phyloP scores from a whole-genome alignment of 2,888 invertebrate species.

The Nomada ferruginata region DNA sequence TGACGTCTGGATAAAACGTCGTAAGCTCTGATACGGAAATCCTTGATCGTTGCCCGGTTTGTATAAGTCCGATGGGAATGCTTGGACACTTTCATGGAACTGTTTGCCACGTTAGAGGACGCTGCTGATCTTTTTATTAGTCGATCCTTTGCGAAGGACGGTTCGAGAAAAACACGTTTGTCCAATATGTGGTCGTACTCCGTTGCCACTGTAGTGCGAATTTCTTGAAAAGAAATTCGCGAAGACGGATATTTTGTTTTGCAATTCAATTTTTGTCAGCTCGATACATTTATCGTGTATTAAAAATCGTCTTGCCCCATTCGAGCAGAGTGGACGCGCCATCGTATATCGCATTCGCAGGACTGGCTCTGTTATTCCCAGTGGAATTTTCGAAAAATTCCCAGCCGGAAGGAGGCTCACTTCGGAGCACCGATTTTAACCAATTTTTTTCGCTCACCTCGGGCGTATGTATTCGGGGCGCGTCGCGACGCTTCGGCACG shows the following conservation, averaged over 20 bases:
- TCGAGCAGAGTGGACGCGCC: background rate
- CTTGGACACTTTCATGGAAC: too few species aligned
- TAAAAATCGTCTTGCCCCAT: constrained; percentile 20
- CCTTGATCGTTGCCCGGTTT: too few species aligned
- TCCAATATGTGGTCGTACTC: too few species aligned
- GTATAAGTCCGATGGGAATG: too few species aligned
- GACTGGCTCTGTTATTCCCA: constrained; percentile 1
- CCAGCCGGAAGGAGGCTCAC: constrained; percentile 19
- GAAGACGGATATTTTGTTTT: background rate
- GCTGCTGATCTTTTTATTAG: too few species aligned
- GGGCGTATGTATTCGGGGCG: constrained; percentile 19
- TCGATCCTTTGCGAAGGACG: too few species aligned
- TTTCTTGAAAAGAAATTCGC: too few species aligned
- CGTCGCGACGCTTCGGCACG: constrained; percentile 22
- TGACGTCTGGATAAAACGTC: constrained; percentile 33
- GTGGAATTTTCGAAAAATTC: constrained; percentile 9
- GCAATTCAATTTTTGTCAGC: constrained; percentile 9
- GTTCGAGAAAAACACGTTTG: too few species aligned
- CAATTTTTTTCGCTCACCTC: background rate
- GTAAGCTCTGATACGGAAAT: too few species aligned
- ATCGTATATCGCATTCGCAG: constrained; percentile 11
- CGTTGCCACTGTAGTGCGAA: too few species aligned
- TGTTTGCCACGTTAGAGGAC: too few species aligned
- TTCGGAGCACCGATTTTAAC: constrained; percentile 6
- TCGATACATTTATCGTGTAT: background rate